A percentile compares a stretch with the other conserved stretches of the same genome.
Evolutionary conservation across 1,140 invertebrate species (phyloP).

Genomic region (Batillaria attramentaria): DNA sequence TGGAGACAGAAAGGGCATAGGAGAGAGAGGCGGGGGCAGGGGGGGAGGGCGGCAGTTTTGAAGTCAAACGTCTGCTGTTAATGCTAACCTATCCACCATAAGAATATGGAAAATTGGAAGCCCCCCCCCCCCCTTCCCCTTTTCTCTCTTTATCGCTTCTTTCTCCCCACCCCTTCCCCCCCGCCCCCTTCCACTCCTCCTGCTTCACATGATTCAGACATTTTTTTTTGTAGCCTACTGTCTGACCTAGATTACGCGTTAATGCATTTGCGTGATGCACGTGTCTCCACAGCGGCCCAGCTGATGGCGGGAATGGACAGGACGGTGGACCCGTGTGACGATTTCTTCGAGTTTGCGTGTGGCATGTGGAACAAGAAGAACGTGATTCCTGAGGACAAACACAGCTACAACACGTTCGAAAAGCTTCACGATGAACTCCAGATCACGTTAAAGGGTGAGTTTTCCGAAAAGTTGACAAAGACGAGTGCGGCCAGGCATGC

Average conservation of each 20-base stretch:
- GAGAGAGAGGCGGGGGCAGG: no score
- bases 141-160: neutral
- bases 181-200: neutral
- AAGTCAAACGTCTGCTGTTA: no score
- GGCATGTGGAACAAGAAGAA: constrained; percentile 92
- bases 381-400: constrained; percentile 89
- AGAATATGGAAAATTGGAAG: no score
- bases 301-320: constrained; percentile 88
- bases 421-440: constrained; percentile 90
- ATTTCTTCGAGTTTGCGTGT: constrained; percentile 93
- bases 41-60: no score
- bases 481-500: no score
- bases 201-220: no score
- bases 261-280: no score
- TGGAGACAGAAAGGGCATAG: no score
- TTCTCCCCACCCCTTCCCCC: neutral
- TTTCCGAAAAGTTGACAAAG: no score
- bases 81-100: no score
- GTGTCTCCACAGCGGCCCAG: constrained; percentile 80
- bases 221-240: no score
- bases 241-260: no score
- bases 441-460: constrained; percentile 80
- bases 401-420: constrained; percentile 91
- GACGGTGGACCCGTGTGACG: constrained; percentile 84
- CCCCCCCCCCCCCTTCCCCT: neutral